Base-by-base conservation (phyloP, 2,797 vertebrate genomes). In the Tiaroga cobitis region DNA sequence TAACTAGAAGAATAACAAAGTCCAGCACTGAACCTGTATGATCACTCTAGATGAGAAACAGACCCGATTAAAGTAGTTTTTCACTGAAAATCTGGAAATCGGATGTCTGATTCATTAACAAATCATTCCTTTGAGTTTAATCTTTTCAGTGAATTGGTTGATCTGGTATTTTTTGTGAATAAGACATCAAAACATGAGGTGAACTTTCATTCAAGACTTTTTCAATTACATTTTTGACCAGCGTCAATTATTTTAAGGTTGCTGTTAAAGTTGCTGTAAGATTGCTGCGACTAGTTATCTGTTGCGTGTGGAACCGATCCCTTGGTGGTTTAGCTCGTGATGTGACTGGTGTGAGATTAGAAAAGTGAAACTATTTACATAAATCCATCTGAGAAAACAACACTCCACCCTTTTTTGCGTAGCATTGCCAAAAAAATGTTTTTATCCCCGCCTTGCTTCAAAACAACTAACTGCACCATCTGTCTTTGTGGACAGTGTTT, bases 391-490 rank as follows among this genome's bases (percentile, higher is more conserved):
- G n/a, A 39, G 32, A 68, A 77, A 16, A 32, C 75, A 49, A 46
- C n/a, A 49, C 67, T 70, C 67, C 67, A 61, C 65, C 75, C 75
- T 79, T 78, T 77, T 67, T 63, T 68, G 26, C 63, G 43, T 8
- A 34, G 29, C 49, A 19, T n/a, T 29, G 46, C 18, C 63, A 56
- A 54, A 18, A 54, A 65, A 77, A n/a, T 16, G 2, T 7, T 21
- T 46, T 46, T 46, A 46, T 46, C 41, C 37, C 37, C 8, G 7
- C 49, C n/a, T 68, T 83, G 41, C 41, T 83, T 67, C 43, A 59
- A 59, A 79, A 63, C 67, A 59, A 29, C 76, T 75, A 79, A 61
- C 61, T 56, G 75, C 15, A 32, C 83, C 85, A 87, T 85, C 83
- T 88, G 80, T 69, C 39, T 26, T 10, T 11, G 16, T n/a, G 54